These are phyloP conservation scores for Apis cerana DNA, from an alignment of 1,140 invertebrate species.

Conservation along the genomic window DNA sequence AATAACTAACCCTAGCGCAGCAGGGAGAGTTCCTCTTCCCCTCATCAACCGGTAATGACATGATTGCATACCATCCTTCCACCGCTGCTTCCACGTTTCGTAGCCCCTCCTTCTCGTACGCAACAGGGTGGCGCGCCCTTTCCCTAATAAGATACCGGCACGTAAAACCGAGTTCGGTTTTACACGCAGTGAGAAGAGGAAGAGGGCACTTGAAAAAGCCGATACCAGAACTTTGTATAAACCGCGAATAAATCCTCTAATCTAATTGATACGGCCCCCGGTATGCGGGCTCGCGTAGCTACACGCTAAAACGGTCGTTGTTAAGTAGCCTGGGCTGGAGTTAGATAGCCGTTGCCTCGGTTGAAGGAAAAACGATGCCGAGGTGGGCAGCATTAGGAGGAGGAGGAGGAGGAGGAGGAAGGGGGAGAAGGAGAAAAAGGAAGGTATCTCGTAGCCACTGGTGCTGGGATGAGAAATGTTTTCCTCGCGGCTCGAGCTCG, in stretches of 20 bases:
- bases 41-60: slow-evolving; percentile 56
- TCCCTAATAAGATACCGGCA: slow-evolving; percentile 54
- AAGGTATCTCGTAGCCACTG: slow-evolving; percentile 1
- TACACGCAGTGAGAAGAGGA: not conserved
- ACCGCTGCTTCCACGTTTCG: slow-evolving; percentile 51
- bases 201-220: slow-evolving; percentile 28
- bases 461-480: slow-evolving; percentile 12
- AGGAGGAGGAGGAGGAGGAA: not conserved
- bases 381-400: slow-evolving; percentile 11
- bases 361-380: slow-evolving; percentile 29
- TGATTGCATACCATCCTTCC: slow-evolving; percentile 65
- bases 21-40: slow-evolving; percentile 24
- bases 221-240: slow-evolving; percentile 59
- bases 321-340: slow-evolving; percentile 61
- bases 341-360: slow-evolving; percentile 10
- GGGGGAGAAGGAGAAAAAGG: slow-evolving; percentile 7
- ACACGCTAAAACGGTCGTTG: slow-evolving; percentile 66
- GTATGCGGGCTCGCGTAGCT: slow-evolving; percentile 42
- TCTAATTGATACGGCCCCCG: slow-evolving; percentile 73
- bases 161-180: slow-evolving; percentile 14
- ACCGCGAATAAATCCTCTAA: slow-evolving; percentile 74
- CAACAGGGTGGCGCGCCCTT: slow-evolving; percentile 14
- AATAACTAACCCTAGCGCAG: slow-evolving; percentile 55
- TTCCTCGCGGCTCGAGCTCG: not conserved
- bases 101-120: slow-evolving; percentile 14